phyloP scores from a whole-genome alignment of 2,797 vertebrate genomes.

The Diplodus puntazzo region DNA sequence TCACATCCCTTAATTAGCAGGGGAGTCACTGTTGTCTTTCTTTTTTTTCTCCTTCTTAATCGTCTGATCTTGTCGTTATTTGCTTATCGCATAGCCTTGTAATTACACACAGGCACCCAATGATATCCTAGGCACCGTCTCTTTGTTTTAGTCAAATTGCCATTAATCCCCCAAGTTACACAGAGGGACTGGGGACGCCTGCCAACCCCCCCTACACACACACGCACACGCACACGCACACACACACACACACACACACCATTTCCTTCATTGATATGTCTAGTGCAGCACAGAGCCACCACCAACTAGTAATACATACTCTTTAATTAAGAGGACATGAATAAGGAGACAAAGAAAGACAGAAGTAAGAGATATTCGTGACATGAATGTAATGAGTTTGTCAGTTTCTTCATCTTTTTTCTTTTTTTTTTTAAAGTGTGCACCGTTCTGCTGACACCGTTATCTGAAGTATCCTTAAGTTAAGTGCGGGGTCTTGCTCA shows the following conservation, averaged over 20 bases:
- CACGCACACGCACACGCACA: background rate
- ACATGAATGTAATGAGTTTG: constrained; percentile 42
- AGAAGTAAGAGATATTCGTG: constrained; percentile 31
- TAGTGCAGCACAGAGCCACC: constrained; percentile 35
- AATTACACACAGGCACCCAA: constrained; percentile 79
- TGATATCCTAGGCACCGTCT: constrained; percentile 70
- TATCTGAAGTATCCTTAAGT: background rate
- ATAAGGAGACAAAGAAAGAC: constrained; percentile 31
- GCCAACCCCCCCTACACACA: background rate
- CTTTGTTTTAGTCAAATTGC: constrained; percentile 82
- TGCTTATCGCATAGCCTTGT: constrained; percentile 78
- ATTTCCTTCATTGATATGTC: constrained; percentile 55
- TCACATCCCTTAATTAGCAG: constrained; percentile 66
- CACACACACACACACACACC: background rate
- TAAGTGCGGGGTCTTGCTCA: background rate
- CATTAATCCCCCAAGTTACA: constrained; percentile 73
- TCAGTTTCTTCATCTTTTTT: background rate
- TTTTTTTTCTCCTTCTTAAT: constrained; percentile 55
- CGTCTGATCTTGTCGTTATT: constrained; percentile 73
- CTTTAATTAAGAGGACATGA: constrained; percentile 68
- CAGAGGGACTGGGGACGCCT: constrained; percentile 24
- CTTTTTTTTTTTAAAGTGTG: background rate
- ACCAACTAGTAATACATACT: constrained; percentile 47
- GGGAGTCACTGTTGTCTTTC: constrained; percentile 35
- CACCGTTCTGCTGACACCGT: background rate